Base-by-base conservation (phyloP, 1,140 invertebrate species). In the Drosophila lacertosa region DNA sequence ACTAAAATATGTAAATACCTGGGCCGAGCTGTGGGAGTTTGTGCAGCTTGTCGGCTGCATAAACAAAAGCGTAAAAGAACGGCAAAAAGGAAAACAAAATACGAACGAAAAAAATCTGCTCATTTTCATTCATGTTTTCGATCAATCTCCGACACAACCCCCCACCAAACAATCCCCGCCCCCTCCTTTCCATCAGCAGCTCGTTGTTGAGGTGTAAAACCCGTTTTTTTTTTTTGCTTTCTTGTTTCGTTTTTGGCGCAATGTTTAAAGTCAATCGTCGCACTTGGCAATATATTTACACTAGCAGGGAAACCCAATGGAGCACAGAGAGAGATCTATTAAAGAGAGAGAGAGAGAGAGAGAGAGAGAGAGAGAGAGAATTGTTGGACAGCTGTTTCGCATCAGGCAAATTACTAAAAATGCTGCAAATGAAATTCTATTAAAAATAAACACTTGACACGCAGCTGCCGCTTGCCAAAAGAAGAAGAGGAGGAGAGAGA, bases 1-100 rank as follows among this genome's bases (percentile, higher is more conserved):
- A 86, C 77, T 81, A 86, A 86, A 86, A 86, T 88, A 86, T 86
- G 81, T 86, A 88, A 86, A 86, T 86, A 86, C 81, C 77, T 77
- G 66, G 70, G 47, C 63, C 63, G 64, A 64, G 60, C 69, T 86
- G 81, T 86, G 81, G 69, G 81, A 86, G 81, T 77, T 86, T 86
- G 48, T 86, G 77, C 81, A 86, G 81, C 81, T 88, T 86, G 82
- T 32, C 42, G 72, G 77, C 77, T 74, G 74, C 77, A 76, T 88
- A 83, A 80, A 86, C 76, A 86, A 62, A 74, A 29, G 40, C 39
- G 53, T n/a, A 47, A 39, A 33, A 11, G 54, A 44, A 48, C 26
- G 35, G 29, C n/a, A 37, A 53, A 32, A 60, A 58, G 26, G 51
- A 44, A 57, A 60, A 32, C 4, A 44, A 29, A 3, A 10, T 22